Base-by-base conservation (phyloP, 2,888 invertebrate genomes). In the Nematopogon swammerdamellus region DNA sequence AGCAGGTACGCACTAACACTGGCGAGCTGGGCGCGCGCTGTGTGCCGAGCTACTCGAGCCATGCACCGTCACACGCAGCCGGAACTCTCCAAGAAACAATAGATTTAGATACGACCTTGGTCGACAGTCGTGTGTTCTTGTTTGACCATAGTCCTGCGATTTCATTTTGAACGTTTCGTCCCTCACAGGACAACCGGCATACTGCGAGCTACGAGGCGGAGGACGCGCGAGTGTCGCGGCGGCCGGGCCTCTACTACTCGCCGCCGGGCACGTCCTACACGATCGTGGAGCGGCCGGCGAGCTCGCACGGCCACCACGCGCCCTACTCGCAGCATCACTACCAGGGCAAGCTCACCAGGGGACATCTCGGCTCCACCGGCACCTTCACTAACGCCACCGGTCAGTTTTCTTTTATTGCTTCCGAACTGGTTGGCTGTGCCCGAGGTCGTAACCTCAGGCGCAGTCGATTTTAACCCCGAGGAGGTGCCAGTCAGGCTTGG, bases 221-320 rank as follows among this genome's bases (percentile, higher is more conserved):
- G 61, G 82, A 72, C 57, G 76, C 74, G 52, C 66, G 74, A 45
- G 67, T 63, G 56, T 74, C 87, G 58, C 81, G 83, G 55, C 83
- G 87, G 46, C 83, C 89, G 56, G 86, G 89, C 56, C 80, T 88
- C 55, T 92, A 92, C 73, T 92, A 92, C 72, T 92, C 92, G 56
- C 92, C 92, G 51, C 92, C 92, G 20, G 92, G 92, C 54, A 92
- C 92, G 57, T 91, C 91, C 51, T 92, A 92, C 73, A 92, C 92
- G 63, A 92, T 92, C 69, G 88, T 92, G 62, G 92, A 92, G 74
- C 81, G 91, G 55, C 88, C 88, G 54, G 86, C 87, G 55, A 87
- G 86, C 59, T 86, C 86, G 46, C 86, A 86, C 57, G 86, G 86
- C 62, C 87, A 87, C 60, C 87, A 87, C 55, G 62, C 71, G 20